Evolutionary conservation across 2,113 vertebrate species (phyloP).

Genomic region (Xyrauchen texanus): DNA sequence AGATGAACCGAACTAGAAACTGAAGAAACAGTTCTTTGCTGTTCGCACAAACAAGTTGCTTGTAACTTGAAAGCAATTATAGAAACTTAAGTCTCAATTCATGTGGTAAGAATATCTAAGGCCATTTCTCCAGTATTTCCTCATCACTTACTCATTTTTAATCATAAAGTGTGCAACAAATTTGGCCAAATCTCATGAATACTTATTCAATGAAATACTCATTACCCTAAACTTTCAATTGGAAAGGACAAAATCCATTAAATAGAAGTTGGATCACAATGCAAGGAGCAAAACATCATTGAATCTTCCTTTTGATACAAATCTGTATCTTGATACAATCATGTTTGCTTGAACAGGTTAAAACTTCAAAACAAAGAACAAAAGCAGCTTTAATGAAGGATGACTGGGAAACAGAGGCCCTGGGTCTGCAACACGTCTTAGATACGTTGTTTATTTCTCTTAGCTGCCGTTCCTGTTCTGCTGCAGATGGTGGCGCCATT

Average conservation of each 20-base stretch:
- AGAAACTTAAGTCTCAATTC: background rate
- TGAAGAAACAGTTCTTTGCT: constrained; percentile 4
- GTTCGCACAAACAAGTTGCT: background rate
- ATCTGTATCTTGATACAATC: constrained; percentile 4
- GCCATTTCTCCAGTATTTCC: no score
- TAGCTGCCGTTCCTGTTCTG: background rate
- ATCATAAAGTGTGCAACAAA: background rate
- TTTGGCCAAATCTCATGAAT: constrained; percentile 11
- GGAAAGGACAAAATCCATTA: background rate
- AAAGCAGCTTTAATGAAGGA: background rate
- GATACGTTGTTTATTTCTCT: background rate
- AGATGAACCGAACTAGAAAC: background rate
- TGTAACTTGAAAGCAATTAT: background rate
- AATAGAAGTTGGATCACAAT: no score
- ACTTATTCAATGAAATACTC: background rate
- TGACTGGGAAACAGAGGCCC: background rate
- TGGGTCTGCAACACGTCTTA: background rate
- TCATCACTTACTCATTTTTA: background rate
- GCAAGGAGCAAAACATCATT: background rate
- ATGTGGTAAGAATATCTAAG: background rate
- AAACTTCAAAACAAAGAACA: background rate
- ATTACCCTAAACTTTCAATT: background rate
- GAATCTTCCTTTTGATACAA: background rate
- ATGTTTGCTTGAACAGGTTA: background rate
- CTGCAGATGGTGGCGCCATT: background rate